A percentile compares a stretch with the other conserved stretches of the same genome.
phyloP scores from a whole-genome alignment of 2,797 vertebrate genomes.

The Peromyscus melanophrys region DNA sequence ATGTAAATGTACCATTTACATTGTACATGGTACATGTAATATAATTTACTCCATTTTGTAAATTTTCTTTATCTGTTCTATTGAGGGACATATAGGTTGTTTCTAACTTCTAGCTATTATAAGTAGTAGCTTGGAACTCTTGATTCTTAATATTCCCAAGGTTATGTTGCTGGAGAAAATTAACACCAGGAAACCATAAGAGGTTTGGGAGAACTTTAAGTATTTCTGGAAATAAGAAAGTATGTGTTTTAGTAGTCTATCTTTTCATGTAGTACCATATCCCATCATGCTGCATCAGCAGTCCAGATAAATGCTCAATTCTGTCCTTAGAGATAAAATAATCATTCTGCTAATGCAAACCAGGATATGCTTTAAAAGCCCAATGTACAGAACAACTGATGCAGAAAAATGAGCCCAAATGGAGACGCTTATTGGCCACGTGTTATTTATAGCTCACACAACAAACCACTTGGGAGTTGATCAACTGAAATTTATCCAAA shows the following conservation, averaged over 20 bases:
- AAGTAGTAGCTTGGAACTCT: slow-evolving; percentile 14
- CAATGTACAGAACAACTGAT: slow-evolving; percentile 53
- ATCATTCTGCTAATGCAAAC: slow-evolving; percentile 55
- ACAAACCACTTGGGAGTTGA: slow-evolving; percentile 49
- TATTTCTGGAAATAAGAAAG: slow-evolving; percentile 62
- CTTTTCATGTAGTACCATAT: slow-evolving; percentile 55
- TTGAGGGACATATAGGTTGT: not conserved
- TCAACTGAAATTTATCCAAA: slow-evolving; percentile 62
- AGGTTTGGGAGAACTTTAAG: slow-evolving; percentile 21
- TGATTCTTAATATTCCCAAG: slow-evolving; percentile 52
- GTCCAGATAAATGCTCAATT: slow-evolving; percentile 66
- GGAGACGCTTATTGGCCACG: slow-evolving; percentile 34
- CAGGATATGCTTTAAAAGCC: slow-evolving; percentile 61
- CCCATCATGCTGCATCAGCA: slow-evolving; percentile 44
- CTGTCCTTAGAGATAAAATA: slow-evolving; percentile 31
- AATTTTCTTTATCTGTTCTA: not conserved
- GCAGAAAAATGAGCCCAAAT: slow-evolving; percentile 65
- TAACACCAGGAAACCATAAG: slow-evolving; percentile 56
- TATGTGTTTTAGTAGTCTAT: slow-evolving; percentile 30
- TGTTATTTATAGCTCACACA: slow-evolving; percentile 59
- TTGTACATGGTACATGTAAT: too few relatives aligned
- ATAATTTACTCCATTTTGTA: not conserved
- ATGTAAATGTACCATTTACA: too few relatives aligned
- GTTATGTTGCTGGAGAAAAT: slow-evolving; percentile 44
- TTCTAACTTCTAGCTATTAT: not conserved